Evolutionary conservation across 2,797 vertebrate genomes (phyloP), one percentile per base, ranked within the genome.

Genomic region (Fistularia tabacaria): DNA sequence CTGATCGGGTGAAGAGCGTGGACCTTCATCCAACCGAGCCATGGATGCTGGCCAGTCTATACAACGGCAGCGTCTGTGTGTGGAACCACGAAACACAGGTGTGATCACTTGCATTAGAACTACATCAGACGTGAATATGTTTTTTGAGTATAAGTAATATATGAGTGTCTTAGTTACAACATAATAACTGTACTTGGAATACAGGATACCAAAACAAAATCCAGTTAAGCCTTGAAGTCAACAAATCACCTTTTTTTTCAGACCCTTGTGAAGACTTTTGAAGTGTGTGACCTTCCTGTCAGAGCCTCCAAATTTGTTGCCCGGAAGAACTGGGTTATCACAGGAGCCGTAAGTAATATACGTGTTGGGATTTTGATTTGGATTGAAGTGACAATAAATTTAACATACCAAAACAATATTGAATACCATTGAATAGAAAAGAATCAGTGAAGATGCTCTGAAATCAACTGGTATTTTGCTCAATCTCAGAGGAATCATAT

Each of bases 51-150:
- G 97, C 96, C 40, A 98, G 96, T 76, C 90, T 99, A 37, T 99
- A 99, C 86, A 99, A 98, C 10, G 97, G 96, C 79, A 99, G 95
- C 1, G 96, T 99, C 49, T 98, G 96, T 10, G 97, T 99, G 37
- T 99, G 97, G 97, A 99, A 99, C 85, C 97, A 99, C 15, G 96
- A 98, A 83, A 93, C 95, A 46, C 97, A 99, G 92, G 97, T 98
- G 81, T 7, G 55, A 55, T 36, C 14, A 10, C 9, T 15, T 13
- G 9, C 7, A 13, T 38, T 45, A 14, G 9, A 42, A 12, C 14
- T 14, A 53, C 5, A 25, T 25, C 2, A 25, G 25, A 25, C 12
- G 0, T 41, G 10, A 15, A 53, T 42, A 36, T 14, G 5, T 9
- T 1, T 13, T 11, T 36, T 13, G 3, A 10, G 6, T 56, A 37